phyloP scores from a whole-genome alignment of 2,888 invertebrate species.

The Steromphala cineraria region DNA sequence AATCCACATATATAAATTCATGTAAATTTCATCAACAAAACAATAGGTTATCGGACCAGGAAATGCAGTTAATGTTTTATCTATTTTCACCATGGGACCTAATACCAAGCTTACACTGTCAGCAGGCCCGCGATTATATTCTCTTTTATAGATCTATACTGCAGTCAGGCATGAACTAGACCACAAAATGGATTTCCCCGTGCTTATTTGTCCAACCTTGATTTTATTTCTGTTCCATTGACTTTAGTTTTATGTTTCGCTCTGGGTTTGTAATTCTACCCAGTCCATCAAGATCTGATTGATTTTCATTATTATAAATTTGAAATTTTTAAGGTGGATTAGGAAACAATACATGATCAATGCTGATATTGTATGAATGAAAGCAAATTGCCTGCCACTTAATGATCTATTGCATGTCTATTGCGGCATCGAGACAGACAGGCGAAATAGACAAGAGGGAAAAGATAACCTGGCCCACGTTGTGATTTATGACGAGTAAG shows the following conservation, averaged over 20 bases:
- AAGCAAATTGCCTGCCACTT: neutral
- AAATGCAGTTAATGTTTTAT: slow-evolving; percentile 18
- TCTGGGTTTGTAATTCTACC: too few species aligned
- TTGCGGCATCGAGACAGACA: neutral
- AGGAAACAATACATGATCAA: neutral
- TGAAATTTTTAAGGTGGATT: too few species aligned
- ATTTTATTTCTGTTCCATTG: slow-evolving; percentile 21
- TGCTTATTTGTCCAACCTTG: neutral
- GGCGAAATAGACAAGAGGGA: slow-evolving; percentile 11
- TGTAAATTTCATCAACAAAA: slow-evolving; percentile 12
- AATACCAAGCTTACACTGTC: slow-evolving; percentile 2
- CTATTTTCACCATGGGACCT: slow-evolving; percentile 9
- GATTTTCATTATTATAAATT: neutral
- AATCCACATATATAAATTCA: slow-evolving; percentile 11
- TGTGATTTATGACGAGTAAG: slow-evolving; percentile 6
- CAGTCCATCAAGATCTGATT: neutral
- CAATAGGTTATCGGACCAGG: slow-evolving; percentile 9
- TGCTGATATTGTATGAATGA: neutral
- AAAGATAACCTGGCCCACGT: neutral
- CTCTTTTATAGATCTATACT: slow-evolving; percentile 15
- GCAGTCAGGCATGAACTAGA: slow-evolving; percentile 3
- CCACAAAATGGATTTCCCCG: slow-evolving; percentile 8
- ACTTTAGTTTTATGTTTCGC: neutral
- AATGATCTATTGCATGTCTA: slow-evolving; percentile 9
- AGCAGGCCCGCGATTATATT: neutral